Percentiles rank a stretch among this genome's conserved stretches.
These are phyloP conservation scores for Dichetophora obliterata DNA, from an alignment of 2,888 invertebrate species.

Conservation along the genomic window DNA sequence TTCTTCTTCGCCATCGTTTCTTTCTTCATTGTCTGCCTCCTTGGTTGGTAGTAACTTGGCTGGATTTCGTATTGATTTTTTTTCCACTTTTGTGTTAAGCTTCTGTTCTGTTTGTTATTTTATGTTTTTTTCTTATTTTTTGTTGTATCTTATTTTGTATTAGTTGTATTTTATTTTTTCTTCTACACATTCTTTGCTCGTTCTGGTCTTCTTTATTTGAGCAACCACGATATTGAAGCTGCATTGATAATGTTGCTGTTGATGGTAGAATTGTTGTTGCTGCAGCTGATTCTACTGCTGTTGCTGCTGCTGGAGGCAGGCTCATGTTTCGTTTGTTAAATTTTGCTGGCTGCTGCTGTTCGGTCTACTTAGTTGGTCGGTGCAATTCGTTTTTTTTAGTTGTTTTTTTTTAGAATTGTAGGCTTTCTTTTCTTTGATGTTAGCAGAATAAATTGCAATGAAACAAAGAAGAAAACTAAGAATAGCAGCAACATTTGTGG, in stretches of 20 bases:
- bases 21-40: too few relatives aligned
- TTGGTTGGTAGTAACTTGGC: background rate
- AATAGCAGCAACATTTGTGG: too few relatives aligned
- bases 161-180: background rate
- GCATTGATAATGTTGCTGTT: constrained; percentile 21
- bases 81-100: background rate
- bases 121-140: background rate
- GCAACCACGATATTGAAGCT: background rate
- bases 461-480: background rate
- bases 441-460: background rate
- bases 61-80: background rate
- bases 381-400: background rate
- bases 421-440: constrained; percentile 20
- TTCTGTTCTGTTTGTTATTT: constrained; percentile 9
- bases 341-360: constrained; percentile 24
- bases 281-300: background rate
- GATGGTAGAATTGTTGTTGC: background rate
- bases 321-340: constrained; percentile 39
- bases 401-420: constrained; percentile 14
- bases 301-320: constrained; percentile 14
- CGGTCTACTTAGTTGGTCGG: constrained; percentile 14
- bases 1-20: too few relatives aligned
- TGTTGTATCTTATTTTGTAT: background rate
- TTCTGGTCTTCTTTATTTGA: background rate
- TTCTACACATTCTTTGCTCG: background rate